Conservation (phyloP, 30 jellyfish, hydroid and myxozoan species). For the Sanderia malayensis region DNA sequence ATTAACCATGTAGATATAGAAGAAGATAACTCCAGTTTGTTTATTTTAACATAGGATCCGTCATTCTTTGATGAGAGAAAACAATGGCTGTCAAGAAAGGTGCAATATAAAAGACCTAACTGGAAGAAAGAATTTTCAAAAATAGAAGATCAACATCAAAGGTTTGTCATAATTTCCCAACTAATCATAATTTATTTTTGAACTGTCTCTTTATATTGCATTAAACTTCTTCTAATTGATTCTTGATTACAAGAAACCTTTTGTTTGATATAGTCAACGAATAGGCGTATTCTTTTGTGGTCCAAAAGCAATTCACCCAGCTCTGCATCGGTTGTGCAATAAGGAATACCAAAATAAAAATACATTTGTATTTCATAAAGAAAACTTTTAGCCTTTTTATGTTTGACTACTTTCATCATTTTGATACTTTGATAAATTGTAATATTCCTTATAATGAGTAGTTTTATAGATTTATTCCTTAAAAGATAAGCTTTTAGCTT, state of each 20-base stretch:
- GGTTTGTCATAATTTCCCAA: constrained; percentile 7
- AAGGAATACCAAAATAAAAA: constrained; percentile 34
- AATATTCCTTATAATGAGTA: too few species aligned
- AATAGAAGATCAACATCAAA: constrained; percentile 25
- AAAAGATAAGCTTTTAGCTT: too few species aligned
- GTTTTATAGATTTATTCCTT: too few species aligned
- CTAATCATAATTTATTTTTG: too few species aligned
- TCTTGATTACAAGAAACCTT: too few species aligned
- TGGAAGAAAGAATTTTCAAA: constrained; percentile 36
- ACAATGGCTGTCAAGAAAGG: constrained; percentile 30
- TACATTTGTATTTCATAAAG: constrained; percentile 68
- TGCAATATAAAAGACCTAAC: constrained; percentile 32
- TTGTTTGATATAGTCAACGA: constrained; percentile 51
- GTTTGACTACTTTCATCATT: too few species aligned
- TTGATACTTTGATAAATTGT: too few species aligned
- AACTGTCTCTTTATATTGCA: too few species aligned
- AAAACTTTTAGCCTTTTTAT: constrained; percentile 54
- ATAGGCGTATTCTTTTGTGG: constrained; percentile 93
- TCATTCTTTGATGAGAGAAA: constrained; percentile 39
- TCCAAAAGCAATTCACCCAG: constrained; percentile 65
- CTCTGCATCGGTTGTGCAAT: constrained; percentile 46
- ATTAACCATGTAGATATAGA: not conserved
- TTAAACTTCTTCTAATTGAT: too few species aligned
- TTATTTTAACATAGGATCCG: constrained; percentile 38
- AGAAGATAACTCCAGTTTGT: too few species aligned